A percentile compares a stretch with the other conserved stretches of the same genome.
These are phyloP conservation scores for Calyptommatus sinebrachiatus DNA, from an alignment of 2,113 vertebrate genomes.

Conservation along the genomic window DNA sequence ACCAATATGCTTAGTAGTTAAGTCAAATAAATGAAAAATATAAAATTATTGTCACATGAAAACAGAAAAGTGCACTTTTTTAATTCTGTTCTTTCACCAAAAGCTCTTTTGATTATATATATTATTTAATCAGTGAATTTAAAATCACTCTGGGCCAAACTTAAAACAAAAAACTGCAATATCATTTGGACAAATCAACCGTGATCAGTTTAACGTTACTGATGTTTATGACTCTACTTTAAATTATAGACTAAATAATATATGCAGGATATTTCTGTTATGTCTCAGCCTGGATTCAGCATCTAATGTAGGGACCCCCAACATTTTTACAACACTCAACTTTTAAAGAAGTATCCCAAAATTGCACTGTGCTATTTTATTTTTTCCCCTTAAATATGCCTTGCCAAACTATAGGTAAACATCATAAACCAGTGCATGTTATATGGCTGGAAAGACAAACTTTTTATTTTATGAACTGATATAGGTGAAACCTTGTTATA, in stretches of 20 bases:
- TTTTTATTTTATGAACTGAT: neutral
- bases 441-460: neutral
- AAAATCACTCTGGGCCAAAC: neutral
- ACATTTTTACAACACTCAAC: no score
- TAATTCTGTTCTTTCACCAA: neutral
- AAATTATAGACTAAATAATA: neutral
- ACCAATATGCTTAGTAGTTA: slow-evolving; percentile 7
- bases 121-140: no score
- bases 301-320: no score
- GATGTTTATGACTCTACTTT: neutral
- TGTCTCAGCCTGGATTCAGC: neutral
- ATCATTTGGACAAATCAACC: neutral
- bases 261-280: neutral
- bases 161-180: neutral
- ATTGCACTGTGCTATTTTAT: no score
- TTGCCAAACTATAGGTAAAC: no score
- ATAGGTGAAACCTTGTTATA: neutral
- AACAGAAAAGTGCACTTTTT: neutral
- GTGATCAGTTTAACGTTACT: neutral
- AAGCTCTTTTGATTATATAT: neutral
- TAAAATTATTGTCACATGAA: slow-evolving; percentile 13
- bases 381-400: no score
- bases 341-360: no score
- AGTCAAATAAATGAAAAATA: slow-evolving; percentile 21
- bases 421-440: no score